Evolutionary conservation across 2,113 vertebrate species (phyloP), one percentile per base, ranked within the genome.

Genomic region (Anser brachyrhynchus): DNA sequence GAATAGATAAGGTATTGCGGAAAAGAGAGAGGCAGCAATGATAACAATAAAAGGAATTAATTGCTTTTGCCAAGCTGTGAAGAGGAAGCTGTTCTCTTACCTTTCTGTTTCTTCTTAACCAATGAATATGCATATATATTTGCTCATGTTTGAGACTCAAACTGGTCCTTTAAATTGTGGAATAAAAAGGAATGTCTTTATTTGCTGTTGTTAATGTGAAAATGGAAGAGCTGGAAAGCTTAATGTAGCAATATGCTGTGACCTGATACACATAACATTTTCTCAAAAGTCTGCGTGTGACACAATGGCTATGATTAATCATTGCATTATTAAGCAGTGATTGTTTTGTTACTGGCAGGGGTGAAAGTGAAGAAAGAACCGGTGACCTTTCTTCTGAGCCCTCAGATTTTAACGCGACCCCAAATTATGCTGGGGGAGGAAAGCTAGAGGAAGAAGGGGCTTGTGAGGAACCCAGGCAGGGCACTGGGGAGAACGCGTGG

Each of bases 251-350:
- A 37, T 11, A 6, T 26, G 20, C 58, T 54, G 18, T 55, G 35
- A 0, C 2, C 9, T 1, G 31, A 81, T 3, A 5, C 33, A 4
- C 20, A 26, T 14, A 72, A 57, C 0, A 1, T 21, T 65, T 75
- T 41, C 81, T 72, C 13, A 6, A 4, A 18, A n/a, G 29, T 37
- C 89, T 28, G 11, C 4, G 46, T 3, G 3, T 35, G 89, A 21
- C 19, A 54, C 7, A 28, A 22, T 3, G 44, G 29, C 2, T 21
- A 49, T 21, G 35, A 59, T 55, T 69, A 75, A 89, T 37, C 33
- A 10, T 13, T 64, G n/a, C 10, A 1, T 62, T 77, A 43, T 87
- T 59, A 23, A 4, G 0, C 16, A 22, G 46, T 11, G 35, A 69
- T 84, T 71, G 61, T 26, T 91, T 67, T 84, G 28, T 54, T 65